Evolutionary conservation across 2,113 vertebrate genomes (phyloP).

Genomic region (Archocentrus centrarchus): DNA sequence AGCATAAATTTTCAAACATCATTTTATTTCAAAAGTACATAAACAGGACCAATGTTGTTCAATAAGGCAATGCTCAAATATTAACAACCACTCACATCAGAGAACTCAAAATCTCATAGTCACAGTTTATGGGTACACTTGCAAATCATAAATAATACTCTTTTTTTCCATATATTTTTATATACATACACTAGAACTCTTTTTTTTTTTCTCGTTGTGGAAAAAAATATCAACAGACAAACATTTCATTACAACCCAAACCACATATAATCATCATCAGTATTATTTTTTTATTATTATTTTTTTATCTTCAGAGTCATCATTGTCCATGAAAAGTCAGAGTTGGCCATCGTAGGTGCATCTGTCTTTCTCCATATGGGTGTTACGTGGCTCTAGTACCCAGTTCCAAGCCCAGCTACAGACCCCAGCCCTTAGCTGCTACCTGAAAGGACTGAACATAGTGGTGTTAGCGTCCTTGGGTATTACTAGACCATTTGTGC

Average conservation of each 20-base stretch:
- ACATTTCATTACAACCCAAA: slow-evolving; percentile 81
- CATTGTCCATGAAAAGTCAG: slow-evolving; percentile 84
- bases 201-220: slow-evolving; percentile 53
- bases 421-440: slow-evolving; percentile 55
- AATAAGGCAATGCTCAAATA: slow-evolving; percentile 92
- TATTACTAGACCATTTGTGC: slow-evolving; percentile 34
- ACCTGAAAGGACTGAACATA: slow-evolving; percentile 60
- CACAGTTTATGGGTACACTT: slow-evolving; percentile 90
- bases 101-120: slow-evolving; percentile 85
- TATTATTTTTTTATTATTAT: slow-evolving; percentile 29
- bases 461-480: slow-evolving; percentile 33
- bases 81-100: slow-evolving; percentile 86
- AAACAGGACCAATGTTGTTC: slow-evolving; percentile 87
- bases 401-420: slow-evolving; percentile 62
- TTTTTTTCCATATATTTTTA: slow-evolving; percentile 46
- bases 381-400: slow-evolving; percentile 58
- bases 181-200: slow-evolving; percentile 55
- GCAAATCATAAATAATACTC: slow-evolving; percentile 89
- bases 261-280: slow-evolving; percentile 73
- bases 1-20: slow-evolving; percentile 87
- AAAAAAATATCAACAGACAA: slow-evolving; percentile 74
- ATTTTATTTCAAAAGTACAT: slow-evolving; percentile 99
- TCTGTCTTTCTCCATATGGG: slow-evolving; percentile 69
- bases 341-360: slow-evolving; percentile 81
- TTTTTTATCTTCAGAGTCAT: slow-evolving; percentile 77